Evolutionary conservation across 1,140 invertebrate genomes (phyloP), one percentile per base, ranked within the genome.

Genomic region (Anthonomus grandis): DNA sequence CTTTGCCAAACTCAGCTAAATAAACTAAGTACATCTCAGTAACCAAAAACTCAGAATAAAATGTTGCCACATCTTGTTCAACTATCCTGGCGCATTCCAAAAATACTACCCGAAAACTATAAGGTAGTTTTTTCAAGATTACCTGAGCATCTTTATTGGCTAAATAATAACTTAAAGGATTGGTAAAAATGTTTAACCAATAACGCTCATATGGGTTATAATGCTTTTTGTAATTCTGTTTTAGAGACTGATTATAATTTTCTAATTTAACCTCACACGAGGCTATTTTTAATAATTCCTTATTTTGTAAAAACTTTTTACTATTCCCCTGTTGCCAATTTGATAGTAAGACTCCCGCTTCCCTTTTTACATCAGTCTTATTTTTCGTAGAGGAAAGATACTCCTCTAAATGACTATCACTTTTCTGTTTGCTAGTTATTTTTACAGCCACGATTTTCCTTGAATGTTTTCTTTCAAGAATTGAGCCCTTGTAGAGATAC

Each of bases 31-130:
- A 64, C 9, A 66, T 31, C 31, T 70, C 68, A 34, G 60, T 60
- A 21, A 37, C 21, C 4, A 45, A 34, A 55, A 61, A 70, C 49
- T 72, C 68, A 13, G 42, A 12, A 13, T 60, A 64, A 3, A 72
- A 48, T 4, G 65, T 63, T 31, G 63, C 52, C 10, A 39, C 34
- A 25, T 25, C 59, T 41, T 72, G 70, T 60, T 68, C 64, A 3
- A 56, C 60, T 31, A 72, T 62, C 24, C 63, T 51, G 3, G 59
- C 50, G 25, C 64, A 64, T 54, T 72, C 68, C 12, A 54, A 58
- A 13, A 72, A 50, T 17, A 70, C 23, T 6, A 66, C 22, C 42
- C 53, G 62, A 57, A 70, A 70, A 15, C 41, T 58, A 21, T 58
- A 24, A 9, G 64, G 64, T 38, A 65, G 61, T 27, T 46, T 54